phyloP scores from a whole-genome alignment of 2,888 invertebrate genomes.

The Phyto melanocephala region DNA sequence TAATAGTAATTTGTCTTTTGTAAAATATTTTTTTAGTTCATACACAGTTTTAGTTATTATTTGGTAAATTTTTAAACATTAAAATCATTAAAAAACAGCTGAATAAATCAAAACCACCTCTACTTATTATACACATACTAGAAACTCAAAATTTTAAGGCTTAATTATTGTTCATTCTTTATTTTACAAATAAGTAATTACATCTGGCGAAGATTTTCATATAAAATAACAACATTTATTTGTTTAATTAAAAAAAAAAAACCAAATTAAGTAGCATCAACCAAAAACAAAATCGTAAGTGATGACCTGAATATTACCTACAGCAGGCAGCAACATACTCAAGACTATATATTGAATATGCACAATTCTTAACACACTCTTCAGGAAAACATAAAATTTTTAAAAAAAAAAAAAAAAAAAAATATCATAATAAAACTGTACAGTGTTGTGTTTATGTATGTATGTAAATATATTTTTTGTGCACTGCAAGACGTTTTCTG shows the following conservation, averaged over 20 bases:
- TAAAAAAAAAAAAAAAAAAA: neutral
- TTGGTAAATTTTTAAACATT: no score
- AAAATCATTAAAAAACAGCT: no score
- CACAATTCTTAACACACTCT: neutral
- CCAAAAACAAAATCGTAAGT: neutral
- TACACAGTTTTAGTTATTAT: no score
- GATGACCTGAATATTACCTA: neutral
- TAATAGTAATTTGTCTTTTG: no score
- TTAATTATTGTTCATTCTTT: no score
- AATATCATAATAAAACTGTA: neutral
- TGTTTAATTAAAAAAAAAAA: neutral
- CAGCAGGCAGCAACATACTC: neutral
- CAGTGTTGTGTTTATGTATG: neutral
- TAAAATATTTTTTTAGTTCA: no score
- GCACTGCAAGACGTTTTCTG: neutral
- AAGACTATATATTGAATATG: neutral
- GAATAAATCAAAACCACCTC: no score
- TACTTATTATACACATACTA: no score
- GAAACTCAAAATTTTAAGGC: no score
- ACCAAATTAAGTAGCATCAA: neutral
- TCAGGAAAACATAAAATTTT: neutral
- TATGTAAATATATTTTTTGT: no score
- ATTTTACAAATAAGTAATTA: neutral
- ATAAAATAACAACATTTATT: neutral
- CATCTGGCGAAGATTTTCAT: neutral